Percentiles rank a stretch among this genome's conserved stretches.
Conservation (phyloP, 2,888 invertebrate species). For the Deilephila porcellus region DNA sequence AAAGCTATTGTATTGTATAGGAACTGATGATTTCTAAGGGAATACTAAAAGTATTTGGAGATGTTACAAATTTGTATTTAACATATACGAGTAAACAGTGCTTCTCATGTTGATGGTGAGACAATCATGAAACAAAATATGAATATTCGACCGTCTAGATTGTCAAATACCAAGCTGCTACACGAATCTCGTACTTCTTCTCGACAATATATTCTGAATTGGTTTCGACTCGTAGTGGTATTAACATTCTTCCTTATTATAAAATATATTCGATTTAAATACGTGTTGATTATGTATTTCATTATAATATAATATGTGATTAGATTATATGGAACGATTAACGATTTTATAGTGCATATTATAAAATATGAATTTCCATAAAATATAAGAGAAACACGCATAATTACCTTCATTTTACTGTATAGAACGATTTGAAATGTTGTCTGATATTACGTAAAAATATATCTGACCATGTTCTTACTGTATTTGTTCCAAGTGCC, state of each 20-base stretch:
- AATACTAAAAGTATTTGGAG: constrained; percentile 80
- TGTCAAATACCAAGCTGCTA: background rate
- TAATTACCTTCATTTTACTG: constrained; percentile 37
- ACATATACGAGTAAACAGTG: constrained; percentile 46
- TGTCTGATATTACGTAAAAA: constrained; percentile 43
- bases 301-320: constrained; percentile 58
- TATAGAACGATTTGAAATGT: constrained; percentile 42
- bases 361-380: constrained; percentile 43
- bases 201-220: constrained; percentile 46
- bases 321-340: constrained; percentile 71
- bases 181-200: constrained; percentile 7
- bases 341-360: constrained; percentile 68
- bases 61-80: constrained; percentile 84
- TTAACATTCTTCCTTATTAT: constrained; percentile 56
- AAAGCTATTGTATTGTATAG: constrained; percentile 75
- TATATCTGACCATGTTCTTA: constrained; percentile 63
- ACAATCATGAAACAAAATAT: background rate
- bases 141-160: background rate
- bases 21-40: constrained; percentile 76
- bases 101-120: constrained; percentile 5
- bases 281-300: constrained; percentile 64
- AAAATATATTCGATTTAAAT: constrained; percentile 53
- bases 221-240: constrained; percentile 53
- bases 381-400: constrained; percentile 35
- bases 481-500: constrained; percentile 83